phyloP scores from a whole-genome alignment of 1,140 invertebrate genomes.

The Agraylea sexmaculata region DNA sequence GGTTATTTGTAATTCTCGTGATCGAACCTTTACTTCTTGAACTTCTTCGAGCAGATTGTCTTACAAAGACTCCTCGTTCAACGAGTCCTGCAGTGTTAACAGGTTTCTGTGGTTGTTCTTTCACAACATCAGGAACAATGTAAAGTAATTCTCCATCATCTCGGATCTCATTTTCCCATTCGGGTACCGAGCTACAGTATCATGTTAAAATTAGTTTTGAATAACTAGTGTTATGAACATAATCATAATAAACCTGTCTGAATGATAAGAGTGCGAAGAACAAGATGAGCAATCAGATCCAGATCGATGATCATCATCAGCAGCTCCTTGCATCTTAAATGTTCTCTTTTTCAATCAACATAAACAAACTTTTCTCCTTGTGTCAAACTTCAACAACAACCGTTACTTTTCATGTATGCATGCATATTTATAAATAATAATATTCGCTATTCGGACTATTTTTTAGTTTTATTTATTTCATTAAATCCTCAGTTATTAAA shows the following conservation, averaged over 20 bases:
- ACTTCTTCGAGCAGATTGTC: slow-evolving; percentile 19
- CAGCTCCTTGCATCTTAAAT: no score
- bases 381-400: no score
- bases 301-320: no score
- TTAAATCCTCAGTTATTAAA: no score
- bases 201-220: slow-evolving; percentile 7
- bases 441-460: no score
- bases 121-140: slow-evolving; percentile 25
- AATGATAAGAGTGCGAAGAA: slow-evolving; percentile 19
- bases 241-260: slow-evolving; percentile 14
- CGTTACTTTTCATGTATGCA: no score
- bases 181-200: slow-evolving; percentile 42
- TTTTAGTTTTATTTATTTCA: no score
- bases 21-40: slow-evolving; percentile 13
- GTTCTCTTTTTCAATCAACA: no score
- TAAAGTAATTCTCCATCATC: slow-evolving; percentile 47
- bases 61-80: slow-evolving; percentile 16
- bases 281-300: slow-evolving; percentile 18
- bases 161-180: slow-evolving; percentile 49
- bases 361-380: no score
- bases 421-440: no score
- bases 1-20: background rate
- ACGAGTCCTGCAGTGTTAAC: slow-evolving; percentile 3
- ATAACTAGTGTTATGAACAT: slow-evolving; percentile 1
- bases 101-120: slow-evolving; percentile 5